Conservation (phyloP, 1,140 invertebrate genomes). For the Catajapyx aquilonaris region DNA sequence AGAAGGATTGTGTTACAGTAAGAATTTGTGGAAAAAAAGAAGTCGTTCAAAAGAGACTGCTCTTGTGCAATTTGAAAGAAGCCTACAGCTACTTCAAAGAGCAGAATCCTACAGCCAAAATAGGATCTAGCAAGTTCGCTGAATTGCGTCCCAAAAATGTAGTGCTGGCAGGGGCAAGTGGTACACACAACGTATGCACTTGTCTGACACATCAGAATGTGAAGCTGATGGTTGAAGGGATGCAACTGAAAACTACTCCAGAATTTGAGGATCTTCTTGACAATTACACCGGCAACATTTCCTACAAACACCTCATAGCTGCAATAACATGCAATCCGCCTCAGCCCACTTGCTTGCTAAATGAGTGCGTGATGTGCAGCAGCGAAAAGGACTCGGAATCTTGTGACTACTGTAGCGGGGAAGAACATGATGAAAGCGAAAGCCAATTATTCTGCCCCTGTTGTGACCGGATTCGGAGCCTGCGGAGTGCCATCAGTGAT, state of each 20-base stretch:
- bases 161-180: conserved; percentile 5
- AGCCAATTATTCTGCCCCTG: too few species aligned
- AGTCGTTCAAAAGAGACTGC: conserved; percentile 3
- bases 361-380: too few species aligned
- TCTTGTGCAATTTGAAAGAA: conserved; percentile 2
- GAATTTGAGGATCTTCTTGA: not conserved
- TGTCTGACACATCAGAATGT: conserved; percentile 7
- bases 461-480: too few species aligned
- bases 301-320: not conserved
- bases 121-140: conserved; percentile 3
- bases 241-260: not conserved
- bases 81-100: conserved; percentile 1
- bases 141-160: conserved; percentile 6
- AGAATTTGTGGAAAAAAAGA: conserved; percentile 1
- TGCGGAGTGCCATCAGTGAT: too few species aligned
- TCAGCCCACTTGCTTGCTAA: not conserved
- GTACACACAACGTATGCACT: conserved; percentile 7
- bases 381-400: too few species aligned
- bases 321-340: not conserved
- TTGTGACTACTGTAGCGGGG: too few species aligned
- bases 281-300: not conserved
- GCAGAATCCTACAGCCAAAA: not conserved
- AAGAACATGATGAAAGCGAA: too few species aligned
- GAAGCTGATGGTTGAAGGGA: conserved; percentile 4
- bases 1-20: conserved; percentile 3